Evolutionary conservation across 2,113 vertebrate species (phyloP).

Genomic region (Nycticryphes semicollaris): DNA sequence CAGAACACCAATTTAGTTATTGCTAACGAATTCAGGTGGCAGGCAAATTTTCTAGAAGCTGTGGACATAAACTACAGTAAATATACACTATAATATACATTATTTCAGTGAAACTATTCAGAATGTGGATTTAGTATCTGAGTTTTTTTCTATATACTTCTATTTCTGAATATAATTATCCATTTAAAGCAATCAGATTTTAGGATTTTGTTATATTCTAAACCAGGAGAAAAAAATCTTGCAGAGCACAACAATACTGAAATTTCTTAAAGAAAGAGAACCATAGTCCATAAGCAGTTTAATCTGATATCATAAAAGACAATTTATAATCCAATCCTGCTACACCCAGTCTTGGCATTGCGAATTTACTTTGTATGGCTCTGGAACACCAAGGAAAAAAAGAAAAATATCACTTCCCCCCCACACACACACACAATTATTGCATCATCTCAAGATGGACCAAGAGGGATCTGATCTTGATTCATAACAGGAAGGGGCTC

Average conservation of each 20-base stretch:
- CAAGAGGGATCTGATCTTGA: background rate
- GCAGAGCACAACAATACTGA: background rate
- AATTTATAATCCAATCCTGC: background rate
- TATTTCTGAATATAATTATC: background rate
- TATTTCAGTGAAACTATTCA: background rate
- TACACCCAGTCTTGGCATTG: background rate
- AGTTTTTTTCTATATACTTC: background rate
- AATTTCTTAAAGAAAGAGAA: background rate
- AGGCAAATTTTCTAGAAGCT: background rate
- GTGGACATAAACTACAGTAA: background rate
- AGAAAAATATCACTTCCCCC: background rate
- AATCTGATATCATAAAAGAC: background rate
- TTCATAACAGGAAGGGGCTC: background rate
- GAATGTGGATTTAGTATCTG: background rate
- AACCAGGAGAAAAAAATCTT: background rate
- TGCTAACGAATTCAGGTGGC: background rate
- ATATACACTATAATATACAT: background rate
- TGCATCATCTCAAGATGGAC: background rate
- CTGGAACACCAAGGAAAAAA: background rate
- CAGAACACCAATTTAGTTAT: background rate
- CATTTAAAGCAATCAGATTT: background rate
- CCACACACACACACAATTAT: background rate
- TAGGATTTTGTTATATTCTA: background rate
- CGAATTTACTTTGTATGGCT: background rate
- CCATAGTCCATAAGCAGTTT: accelerated